Percentiles rank a stretch among this genome's conserved stretches.
These are phyloP conservation scores for cattle (Bos taurus) DNA, from an alignment of 2,113 vertebrate genomes.

Conservation along the genomic window ARS-UCD2.0 NC_037350.1:6119501-6120000, in stretches of 20 bases:
- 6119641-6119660: not conserved
- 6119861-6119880: not conserved
- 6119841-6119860: not conserved
- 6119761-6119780: not conserved
- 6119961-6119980: not conserved
- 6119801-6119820: not conserved
- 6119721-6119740: not conserved
- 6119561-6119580: not conserved
- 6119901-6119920: not conserved
- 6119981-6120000: not conserved
- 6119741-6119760: not conserved
- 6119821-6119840: not conserved
- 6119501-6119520: not conserved
- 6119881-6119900: slow-evolving; percentile 9
- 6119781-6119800: not conserved
- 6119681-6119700: not conserved
- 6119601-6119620: not conserved
- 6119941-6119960: not conserved
- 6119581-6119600: not conserved
- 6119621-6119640: not conserved
- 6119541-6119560: not conserved
- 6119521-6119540: not conserved
- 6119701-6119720: not conserved
- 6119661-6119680: not conserved
- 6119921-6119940: not conserved